Conservation (phyloP, 1,140 invertebrate genomes). For the Pollicipes pollicipes region DNA sequence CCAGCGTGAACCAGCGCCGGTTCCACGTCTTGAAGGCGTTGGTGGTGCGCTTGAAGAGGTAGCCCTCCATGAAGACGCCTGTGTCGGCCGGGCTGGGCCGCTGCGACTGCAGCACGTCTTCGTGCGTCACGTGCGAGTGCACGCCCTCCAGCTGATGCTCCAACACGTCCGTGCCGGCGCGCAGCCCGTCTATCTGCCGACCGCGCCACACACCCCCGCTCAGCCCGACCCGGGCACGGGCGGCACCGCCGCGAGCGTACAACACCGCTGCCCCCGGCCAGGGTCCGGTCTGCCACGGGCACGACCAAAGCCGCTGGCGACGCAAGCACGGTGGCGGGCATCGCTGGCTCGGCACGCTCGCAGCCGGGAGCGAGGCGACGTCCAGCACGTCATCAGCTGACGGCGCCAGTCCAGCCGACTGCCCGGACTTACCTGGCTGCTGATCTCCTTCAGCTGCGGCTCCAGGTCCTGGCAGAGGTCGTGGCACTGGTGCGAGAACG, state of each 20-base stretch:
- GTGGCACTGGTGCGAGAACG: slow-evolving; percentile 81
- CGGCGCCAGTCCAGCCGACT: too few species aligned
- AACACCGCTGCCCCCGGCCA: too few species aligned
- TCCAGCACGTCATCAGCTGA: too few species aligned
- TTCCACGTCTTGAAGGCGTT: slow-evolving; percentile 98
- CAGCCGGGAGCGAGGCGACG: too few species aligned
- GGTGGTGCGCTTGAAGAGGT: slow-evolving; percentile 82
- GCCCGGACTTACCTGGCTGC: slow-evolving; percentile 42
- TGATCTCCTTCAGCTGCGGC: slow-evolving; percentile 63
- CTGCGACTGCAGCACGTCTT: slow-evolving; percentile 19
- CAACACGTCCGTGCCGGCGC: slow-evolving; percentile 49
- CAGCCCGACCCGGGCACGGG: too few species aligned
- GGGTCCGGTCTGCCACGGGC: too few species aligned
- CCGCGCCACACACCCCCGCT: too few species aligned
- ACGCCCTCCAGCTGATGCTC: slow-evolving; percentile 77
- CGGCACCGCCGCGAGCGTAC: too few species aligned
- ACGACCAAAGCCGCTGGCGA: too few species aligned
- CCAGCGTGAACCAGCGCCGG: slow-evolving; percentile 61
- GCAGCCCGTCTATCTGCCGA: slow-evolving; percentile 35
- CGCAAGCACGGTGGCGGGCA: too few species aligned
- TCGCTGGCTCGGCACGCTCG: too few species aligned
- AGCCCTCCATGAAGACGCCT: slow-evolving; percentile 58
- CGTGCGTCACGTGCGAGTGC: slow-evolving; percentile 54
- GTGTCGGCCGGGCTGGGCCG: slow-evolving; percentile 25
- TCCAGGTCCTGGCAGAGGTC: slow-evolving; percentile 77